Conservation (phyloP, 2,797 vertebrate genomes). For the Chaetophractus vellerosus region DNA sequence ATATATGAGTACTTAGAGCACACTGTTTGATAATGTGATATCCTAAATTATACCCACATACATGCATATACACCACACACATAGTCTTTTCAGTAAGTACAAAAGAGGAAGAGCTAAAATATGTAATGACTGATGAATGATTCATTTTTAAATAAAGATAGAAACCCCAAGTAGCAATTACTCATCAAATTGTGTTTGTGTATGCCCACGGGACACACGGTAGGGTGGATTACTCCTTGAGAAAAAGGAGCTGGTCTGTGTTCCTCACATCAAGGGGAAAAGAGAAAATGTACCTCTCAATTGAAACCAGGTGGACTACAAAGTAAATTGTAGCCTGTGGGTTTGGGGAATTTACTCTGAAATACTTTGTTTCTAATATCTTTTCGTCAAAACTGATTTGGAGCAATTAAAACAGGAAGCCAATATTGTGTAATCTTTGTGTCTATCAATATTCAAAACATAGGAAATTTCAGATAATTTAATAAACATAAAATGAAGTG, state of each 20-base stretch:
- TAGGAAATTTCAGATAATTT: slow-evolving; percentile 31
- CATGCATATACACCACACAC: not conserved
- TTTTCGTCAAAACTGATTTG: slow-evolving; percentile 44
- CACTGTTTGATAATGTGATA: too few relatives aligned
- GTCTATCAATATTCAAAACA: slow-evolving; percentile 45
- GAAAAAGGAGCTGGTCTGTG: not conserved
- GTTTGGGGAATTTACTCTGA: slow-evolving; percentile 1
- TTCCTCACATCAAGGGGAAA: not conserved
- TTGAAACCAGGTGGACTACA: not conserved
- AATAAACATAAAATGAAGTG: slow-evolving; percentile 31
- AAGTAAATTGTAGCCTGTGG: not conserved
- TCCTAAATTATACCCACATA: too few relatives aligned
- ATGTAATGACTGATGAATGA: not conserved
- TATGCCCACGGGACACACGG: not conserved
- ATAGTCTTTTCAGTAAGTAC: not conserved
- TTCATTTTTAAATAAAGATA: not conserved
- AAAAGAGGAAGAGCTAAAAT: not conserved
- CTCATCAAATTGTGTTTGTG: not conserved
- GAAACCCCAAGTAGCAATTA: not conserved
- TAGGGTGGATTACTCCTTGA: not conserved
- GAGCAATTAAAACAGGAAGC: slow-evolving; percentile 22
- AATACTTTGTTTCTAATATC: slow-evolving; percentile 21
- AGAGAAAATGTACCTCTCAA: not conserved
- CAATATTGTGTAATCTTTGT: not conserved
- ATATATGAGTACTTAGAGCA: too few relatives aligned